Evolutionary conservation across 2,797 vertebrate genomes (phyloP), one percentile per base, ranked within the genome.

Genomic region (Amphiprion clarkii): DNA sequence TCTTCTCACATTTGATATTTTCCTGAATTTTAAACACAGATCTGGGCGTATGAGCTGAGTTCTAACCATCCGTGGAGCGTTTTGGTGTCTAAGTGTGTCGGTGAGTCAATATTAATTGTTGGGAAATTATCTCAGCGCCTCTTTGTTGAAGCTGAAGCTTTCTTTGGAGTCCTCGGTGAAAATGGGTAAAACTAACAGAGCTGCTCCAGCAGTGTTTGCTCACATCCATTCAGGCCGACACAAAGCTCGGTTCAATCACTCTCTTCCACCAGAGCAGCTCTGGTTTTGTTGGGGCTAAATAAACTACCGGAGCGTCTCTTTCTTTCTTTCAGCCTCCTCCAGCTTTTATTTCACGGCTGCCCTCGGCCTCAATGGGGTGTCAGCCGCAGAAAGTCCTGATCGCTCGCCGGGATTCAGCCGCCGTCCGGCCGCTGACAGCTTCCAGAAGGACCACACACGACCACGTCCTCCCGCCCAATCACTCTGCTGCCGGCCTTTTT

Each of bases 381-480:
- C 89, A 86, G 75, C 6, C 54, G 71, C 86, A 92, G 80, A 86
- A 85, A 60, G 71, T 71, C 76, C 64, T 52, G 39, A 67, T 66
- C 67, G 23, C 77, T 74, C 66, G 58, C 69, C 70, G 11, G 79
- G 80, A 79, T 81, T 79, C 81, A 79, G 79, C 82, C 69, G 23
- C 68, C 68, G 33, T 82, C 80, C 89, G 62, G 87, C 82, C 81
- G 48, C 81, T 88, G 88, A 90, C 89, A 89, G 86, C 74, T 76
- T 74, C 78, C 78, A 85, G 80, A 84, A 76, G 86, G 92, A 92
- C 92, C 92, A 93, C 92, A 91, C 92, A 49, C 73, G 1, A 63
- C 74, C 66, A 19, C 11, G 74, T 69, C 80, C 81, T 74, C 83
- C 60, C 8, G 68, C 66, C 0, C 62, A 53, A 65, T 76, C 6